phyloP scores from a whole-genome alignment of 2,113 vertebrate species.

The Ranitomeya variabilis region DNA sequence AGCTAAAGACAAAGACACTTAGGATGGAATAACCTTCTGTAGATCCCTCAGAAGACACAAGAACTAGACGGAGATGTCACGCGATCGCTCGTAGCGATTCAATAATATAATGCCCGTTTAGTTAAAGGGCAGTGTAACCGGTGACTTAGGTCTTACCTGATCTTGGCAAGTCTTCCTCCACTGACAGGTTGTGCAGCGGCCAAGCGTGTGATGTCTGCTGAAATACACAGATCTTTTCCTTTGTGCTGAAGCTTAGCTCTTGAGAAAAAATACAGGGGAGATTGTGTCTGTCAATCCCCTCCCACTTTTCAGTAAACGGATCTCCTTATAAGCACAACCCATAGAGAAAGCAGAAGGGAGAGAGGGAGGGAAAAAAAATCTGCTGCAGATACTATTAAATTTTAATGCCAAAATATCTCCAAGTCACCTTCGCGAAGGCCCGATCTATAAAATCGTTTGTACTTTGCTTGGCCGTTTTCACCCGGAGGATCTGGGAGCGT shows the following conservation, averaged over 20 bases:
- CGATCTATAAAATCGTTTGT: conserved; percentile 56
- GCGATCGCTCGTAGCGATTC: background rate
- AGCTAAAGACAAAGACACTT: background rate
- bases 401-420: conserved; percentile 64
- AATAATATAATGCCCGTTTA: background rate
- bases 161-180: conserved; percentile 17
- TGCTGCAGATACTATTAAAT: conserved; percentile 64
- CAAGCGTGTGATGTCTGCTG: conserved; percentile 52
- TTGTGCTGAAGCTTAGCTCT: conserved; percentile 64
- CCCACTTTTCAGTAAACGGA: conserved; percentile 61
- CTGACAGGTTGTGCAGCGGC: conserved; percentile 26
- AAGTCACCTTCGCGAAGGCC: conserved; percentile 52
- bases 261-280: conserved; percentile 60
- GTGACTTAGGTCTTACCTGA: conserved; percentile 31
- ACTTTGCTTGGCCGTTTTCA: conserved; percentile 47
- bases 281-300: conserved; percentile 64
- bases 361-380: conserved; percentile 57
- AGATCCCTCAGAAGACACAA: background rate
- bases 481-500: conserved; percentile 26
- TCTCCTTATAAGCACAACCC: conserved; percentile 58
- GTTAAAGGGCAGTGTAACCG: background rate
- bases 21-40: too few relatives aligned
- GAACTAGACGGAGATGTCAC: background rate
- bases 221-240: conserved; percentile 58
- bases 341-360: conserved; percentile 47